Conservation (phyloP, 2,888 invertebrate genomes). For the Anaspis maculata region DNA sequence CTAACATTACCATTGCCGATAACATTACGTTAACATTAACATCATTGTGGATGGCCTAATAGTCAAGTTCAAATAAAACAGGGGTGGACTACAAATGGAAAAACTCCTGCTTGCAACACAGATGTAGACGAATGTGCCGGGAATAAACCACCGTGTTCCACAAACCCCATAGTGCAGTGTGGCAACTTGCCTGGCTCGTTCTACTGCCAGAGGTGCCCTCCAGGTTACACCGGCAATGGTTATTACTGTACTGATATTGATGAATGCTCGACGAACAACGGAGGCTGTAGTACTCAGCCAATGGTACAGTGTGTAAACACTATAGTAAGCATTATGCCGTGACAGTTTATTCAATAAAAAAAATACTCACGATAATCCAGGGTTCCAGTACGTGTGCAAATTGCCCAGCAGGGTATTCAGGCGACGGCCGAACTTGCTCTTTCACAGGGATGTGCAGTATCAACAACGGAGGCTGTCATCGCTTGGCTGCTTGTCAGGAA, state of each 20-base stretch:
- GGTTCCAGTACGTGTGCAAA: constrained; percentile 80
- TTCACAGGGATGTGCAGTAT: constrained; percentile 58
- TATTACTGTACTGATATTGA: constrained; percentile 79
- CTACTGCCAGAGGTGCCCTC: constrained; percentile 80
- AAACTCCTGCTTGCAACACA: constrained; percentile 62
- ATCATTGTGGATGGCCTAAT: too few species aligned
- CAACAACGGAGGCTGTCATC: constrained; percentile 83
- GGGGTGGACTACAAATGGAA: constrained; percentile 76
- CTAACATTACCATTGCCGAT: too few species aligned
- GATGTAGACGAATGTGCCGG: constrained; percentile 86
- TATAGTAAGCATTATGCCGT: constrained; percentile 40
- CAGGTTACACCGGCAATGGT: constrained; percentile 69
- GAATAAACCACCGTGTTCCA: constrained; percentile 64
- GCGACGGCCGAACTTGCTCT: constrained; percentile 70
- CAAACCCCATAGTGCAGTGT: constrained; percentile 74
- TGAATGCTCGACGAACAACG: constrained; percentile 76
- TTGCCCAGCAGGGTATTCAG: constrained; percentile 82
- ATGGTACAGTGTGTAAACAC: constrained; percentile 82
- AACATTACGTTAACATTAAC: too few species aligned
- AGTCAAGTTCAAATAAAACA: constrained; percentile 27
- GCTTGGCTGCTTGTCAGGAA: constrained; percentile 67
- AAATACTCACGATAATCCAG: constrained; percentile 31
- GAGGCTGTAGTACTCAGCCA: constrained; percentile 80
- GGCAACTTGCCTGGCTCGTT: constrained; percentile 86
- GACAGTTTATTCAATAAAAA: constrained; percentile 16